phyloP scores from a whole-genome alignment of 2,797 vertebrate genomes.

The Pangasius djambal region DNA sequence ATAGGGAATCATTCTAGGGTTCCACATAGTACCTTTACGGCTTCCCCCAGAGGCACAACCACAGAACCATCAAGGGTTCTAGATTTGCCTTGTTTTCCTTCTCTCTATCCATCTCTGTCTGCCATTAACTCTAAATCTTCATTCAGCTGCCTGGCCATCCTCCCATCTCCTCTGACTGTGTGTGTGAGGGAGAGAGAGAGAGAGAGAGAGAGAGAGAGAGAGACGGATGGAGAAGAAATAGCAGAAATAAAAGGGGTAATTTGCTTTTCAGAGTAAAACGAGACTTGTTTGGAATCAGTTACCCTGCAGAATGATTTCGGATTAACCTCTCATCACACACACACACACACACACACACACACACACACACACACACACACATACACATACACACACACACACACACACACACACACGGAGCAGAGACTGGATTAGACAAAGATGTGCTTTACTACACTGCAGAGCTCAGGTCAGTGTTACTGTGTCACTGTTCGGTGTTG shows the following conservation, averaged over 20 bases:
- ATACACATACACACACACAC: conserved; percentile 14
- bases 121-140: not conserved
- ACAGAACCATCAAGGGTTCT: not conserved
- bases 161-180: not conserved
- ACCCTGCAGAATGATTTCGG: not conserved
- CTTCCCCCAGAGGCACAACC: not conserved
- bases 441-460: not conserved
- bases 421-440: conserved; percentile 15
- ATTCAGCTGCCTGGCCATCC: not conserved
- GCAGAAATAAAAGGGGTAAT: not conserved
- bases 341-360: not conserved
- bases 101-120: not conserved
- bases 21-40: not conserved
- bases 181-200: not conserved
- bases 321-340: not conserved
- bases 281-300: conserved; percentile 7
- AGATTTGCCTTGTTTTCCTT: not conserved
- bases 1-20: not conserved
- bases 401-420: not conserved
- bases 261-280: not conserved
- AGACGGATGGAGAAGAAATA: not conserved
- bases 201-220: not conserved
- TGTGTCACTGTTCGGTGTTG: conserved; percentile 2
- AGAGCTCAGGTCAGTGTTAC: not conserved
- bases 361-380: conserved; percentile 13